phyloP scores from a whole-genome alignment of 2,113 vertebrate species.

The Tenrec ecaudatus region DNA sequence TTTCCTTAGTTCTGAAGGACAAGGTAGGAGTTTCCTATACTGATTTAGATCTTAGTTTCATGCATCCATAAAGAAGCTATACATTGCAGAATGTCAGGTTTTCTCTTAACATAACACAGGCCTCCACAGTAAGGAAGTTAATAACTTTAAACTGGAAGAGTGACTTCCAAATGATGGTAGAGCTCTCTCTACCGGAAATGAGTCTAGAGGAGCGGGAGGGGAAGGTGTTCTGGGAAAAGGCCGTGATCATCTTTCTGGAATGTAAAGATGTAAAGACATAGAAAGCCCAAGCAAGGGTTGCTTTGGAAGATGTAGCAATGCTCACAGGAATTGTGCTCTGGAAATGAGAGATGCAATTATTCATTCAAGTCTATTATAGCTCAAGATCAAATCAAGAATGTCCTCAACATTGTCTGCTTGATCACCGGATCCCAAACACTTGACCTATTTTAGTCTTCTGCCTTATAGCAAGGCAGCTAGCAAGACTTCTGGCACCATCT shows the following conservation, averaged over 20 bases:
- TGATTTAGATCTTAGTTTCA: conserved; percentile 45
- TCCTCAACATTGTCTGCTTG: background rate
- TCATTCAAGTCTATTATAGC: background rate
- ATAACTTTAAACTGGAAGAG: background rate
- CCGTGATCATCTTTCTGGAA: conserved; percentile 14
- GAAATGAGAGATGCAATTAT: background rate
- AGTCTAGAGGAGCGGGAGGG: background rate
- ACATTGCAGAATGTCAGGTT: background rate
- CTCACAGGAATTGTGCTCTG: background rate
- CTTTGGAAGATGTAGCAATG: background rate
- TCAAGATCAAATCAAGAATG: conserved; percentile 13
- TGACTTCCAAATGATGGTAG: background rate
- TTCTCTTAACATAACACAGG: background rate
- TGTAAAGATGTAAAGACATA: background rate
- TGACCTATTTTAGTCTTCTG: background rate
- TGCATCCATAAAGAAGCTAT: background rate
- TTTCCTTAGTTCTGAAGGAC: background rate
- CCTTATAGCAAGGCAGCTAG: background rate
- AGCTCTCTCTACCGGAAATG: background rate
- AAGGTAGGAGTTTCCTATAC: background rate
- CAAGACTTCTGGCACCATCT: background rate
- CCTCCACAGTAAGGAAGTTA: background rate
- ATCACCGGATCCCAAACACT: background rate
- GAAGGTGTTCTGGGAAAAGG: background rate
- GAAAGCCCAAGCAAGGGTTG: background rate